These are phyloP conservation scores for Stichopus chloronotus DNA, from an alignment of 35 echinoderm and acorn worm species.

Conservation along the genomic window DNA sequence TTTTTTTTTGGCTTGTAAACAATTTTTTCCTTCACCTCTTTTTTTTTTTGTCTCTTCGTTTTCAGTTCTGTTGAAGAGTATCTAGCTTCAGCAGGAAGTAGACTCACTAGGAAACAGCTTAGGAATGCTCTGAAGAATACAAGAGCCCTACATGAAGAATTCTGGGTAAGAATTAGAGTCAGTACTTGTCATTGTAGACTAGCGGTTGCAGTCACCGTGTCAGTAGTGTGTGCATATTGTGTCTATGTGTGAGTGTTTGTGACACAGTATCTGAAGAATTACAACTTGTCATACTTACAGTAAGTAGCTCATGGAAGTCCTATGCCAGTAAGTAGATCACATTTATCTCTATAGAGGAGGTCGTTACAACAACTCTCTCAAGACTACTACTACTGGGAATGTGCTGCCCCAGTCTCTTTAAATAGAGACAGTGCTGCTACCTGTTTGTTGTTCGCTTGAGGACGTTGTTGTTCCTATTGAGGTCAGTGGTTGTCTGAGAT, in stretches of 20 bases:
- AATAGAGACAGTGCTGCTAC: too few species aligned
- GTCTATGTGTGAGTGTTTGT: neutral
- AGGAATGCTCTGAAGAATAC: constrained; percentile 94
- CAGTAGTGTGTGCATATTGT: neutral
- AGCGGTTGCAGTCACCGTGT: neutral
- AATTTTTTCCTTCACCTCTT: neutral
- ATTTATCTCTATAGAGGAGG: too few species aligned
- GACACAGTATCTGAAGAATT: too few species aligned
- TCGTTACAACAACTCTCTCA: too few species aligned
- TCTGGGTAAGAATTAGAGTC: constrained; percentile 81
- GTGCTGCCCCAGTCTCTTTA: too few species aligned
- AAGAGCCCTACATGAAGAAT: constrained; percentile 97
- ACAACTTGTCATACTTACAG: too few species aligned
- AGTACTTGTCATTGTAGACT: neutral
- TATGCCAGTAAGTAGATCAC: too few species aligned
- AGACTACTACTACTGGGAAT: too few species aligned
- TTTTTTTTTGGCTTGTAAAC: neutral
- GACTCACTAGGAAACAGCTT: constrained; percentile 93
- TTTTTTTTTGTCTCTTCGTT: constrained; percentile 28
- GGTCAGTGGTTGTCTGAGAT: too few species aligned
- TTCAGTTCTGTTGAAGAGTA: constrained; percentile 95
- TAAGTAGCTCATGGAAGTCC: too few species aligned
- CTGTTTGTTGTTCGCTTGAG: too few species aligned
- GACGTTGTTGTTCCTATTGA: too few species aligned
- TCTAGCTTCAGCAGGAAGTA: constrained; percentile 88